Base-by-base conservation (phyloP, 2,888 invertebrate genomes). In the Nycteola revayana region DNA sequence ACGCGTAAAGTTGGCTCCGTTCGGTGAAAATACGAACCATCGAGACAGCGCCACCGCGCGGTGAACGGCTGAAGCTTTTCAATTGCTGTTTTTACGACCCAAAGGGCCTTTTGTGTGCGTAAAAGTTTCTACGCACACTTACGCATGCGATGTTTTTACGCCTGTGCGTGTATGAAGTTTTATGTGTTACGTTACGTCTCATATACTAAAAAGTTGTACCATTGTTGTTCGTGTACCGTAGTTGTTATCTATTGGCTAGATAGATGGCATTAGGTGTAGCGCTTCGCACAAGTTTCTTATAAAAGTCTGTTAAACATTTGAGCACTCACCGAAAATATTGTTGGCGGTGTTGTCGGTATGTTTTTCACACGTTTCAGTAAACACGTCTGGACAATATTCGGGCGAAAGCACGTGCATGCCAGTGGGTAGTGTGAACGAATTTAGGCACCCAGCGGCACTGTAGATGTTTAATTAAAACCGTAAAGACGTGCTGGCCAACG, bases 11-110 rank as follows among this genome's bases (percentile, higher is more conserved):
- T 66, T 64, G 57, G 55, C 49, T n/a, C n/a, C n/a, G n/a, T n/a
- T n/a, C n/a, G 52, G 54, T 59, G 43, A 41, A 66, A 70, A 77
- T 60, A 67, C 61, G 67, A 84, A 81, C 80, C 81, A 60, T 70
- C 32, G 42, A 34, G 48, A 55, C 69, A 87, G 64, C 87, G 88
- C 87, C 86, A 86, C 79, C 88, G 71, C 44, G 84, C 81, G 89
- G 77, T 58, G 84, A 72, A 81, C 76, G 75, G 88, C 78, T 69
- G 86, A 89, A 89, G 71, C 80, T 83, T 83, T 84, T 81, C 76
- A 77, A 85, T 84, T 55, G 73, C 69, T 60, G 53, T 76, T 83
- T 57, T 84, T 77, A 85, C 73, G 77, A 74, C 65, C 50, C 46
- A 32, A 18, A 33, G 38, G 26, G 48, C 44, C 51, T 42, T 45